Conservation (phyloP, 2,113 vertebrate genomes). For the Grammomys surdaster region DNA sequence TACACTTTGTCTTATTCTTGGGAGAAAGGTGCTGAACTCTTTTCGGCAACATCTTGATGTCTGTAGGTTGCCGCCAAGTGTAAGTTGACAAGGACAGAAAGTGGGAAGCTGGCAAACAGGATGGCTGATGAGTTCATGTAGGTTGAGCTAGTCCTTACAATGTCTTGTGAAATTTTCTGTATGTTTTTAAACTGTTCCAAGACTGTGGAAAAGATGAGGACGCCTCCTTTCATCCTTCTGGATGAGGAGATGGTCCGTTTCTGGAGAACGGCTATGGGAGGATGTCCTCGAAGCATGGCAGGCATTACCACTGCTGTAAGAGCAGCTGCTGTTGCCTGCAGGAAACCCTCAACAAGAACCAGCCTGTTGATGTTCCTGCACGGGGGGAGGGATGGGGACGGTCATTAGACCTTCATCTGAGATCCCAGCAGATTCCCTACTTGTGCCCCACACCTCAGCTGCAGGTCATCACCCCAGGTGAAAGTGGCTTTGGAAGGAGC, state of each 20-base stretch:
- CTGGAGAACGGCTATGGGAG: background rate
- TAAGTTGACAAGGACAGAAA: background rate
- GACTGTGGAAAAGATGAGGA: too few species aligned
- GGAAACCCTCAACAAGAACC: background rate
- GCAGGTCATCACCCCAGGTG: too few species aligned
- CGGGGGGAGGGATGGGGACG: background rate
- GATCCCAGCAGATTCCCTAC: too few species aligned
- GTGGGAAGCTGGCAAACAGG: background rate
- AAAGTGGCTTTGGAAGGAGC: background rate
- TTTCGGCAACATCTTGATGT: background rate
- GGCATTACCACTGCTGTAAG: rapidly evolving
- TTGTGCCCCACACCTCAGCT: background rate
- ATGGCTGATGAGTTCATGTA: background rate
- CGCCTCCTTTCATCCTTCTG: background rate
- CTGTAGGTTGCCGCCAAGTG: background rate
- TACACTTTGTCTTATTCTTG: background rate
- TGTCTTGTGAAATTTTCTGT: background rate
- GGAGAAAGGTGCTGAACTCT: background rate
- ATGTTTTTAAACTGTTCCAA: background rate
- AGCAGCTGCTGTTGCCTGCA: background rate
- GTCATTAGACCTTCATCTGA: too few species aligned
- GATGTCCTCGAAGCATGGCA: too few species aligned
- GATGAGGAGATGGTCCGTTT: background rate
- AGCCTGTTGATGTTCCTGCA: background rate
- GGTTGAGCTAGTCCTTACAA: background rate